These are phyloP conservation scores for Drosophila novamexicana DNA, from an alignment of 1,140 invertebrate species.

Conservation along the genomic window DNA sequence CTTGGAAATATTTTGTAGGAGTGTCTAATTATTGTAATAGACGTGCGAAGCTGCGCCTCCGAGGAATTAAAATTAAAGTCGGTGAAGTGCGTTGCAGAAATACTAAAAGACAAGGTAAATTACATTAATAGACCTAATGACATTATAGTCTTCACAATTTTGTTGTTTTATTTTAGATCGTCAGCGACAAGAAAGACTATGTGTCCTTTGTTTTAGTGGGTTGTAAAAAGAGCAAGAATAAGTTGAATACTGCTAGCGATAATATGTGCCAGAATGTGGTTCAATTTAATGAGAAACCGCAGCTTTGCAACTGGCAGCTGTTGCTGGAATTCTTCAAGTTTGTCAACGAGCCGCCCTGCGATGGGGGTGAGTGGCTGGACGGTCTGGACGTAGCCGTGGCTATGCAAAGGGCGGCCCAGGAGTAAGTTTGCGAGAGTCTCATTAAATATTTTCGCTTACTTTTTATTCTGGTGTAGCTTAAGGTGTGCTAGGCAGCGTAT, in stretches of 20 bases:
- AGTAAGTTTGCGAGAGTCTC: slow-evolving; percentile 35
- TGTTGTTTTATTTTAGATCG: slow-evolving; percentile 48
- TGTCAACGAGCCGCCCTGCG: slow-evolving; percentile 53
- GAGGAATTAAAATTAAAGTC: slow-evolving; percentile 72
- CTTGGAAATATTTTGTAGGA: slow-evolving; percentile 40
- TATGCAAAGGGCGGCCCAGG: slow-evolving; percentile 31
- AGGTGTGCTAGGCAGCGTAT: slow-evolving; percentile 54
- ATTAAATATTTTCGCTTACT: not conserved
- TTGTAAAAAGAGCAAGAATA: slow-evolving; percentile 17
- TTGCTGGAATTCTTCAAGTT: slow-evolving; percentile 59
- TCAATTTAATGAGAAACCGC: slow-evolving; percentile 5
- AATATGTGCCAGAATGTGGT: slow-evolving; percentile 45
- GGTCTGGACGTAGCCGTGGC: slow-evolving; percentile 55
- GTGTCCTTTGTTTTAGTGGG: slow-evolving; percentile 77
- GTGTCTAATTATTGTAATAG: slow-evolving; percentile 61
- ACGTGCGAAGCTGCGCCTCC: slow-evolving; percentile 52
- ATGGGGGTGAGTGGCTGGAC: slow-evolving; percentile 70
- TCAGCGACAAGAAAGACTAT: slow-evolving; percentile 67
- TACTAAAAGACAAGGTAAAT: slow-evolving; percentile 68
- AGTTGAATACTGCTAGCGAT: not conserved
- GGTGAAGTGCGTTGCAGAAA: slow-evolving; percentile 61
- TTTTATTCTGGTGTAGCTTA: not conserved
- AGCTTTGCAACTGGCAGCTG: slow-evolving; percentile 66
- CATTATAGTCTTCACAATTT: not conserved
- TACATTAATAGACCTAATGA: not conserved